Percentiles rank a stretch among this genome's conserved stretches.
phyloP scores from a whole-genome alignment of 1,140 invertebrate genomes.

The Tenebrio molitor region DNA sequence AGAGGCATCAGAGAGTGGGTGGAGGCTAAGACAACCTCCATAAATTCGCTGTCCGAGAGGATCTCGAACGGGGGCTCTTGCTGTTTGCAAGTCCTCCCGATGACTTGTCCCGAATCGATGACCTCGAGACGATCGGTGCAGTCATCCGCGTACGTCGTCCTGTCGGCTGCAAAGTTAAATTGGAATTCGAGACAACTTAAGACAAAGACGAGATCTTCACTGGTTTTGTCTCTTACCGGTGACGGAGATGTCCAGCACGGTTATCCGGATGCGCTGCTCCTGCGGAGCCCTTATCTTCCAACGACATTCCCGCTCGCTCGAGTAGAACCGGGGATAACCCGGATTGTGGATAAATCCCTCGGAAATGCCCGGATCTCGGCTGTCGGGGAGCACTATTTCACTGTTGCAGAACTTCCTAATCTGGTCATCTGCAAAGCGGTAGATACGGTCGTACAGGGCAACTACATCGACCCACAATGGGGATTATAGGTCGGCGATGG shows the following conservation, averaged over 20 bases:
- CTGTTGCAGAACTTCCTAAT: conserved; percentile 71
- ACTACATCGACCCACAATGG: no score
- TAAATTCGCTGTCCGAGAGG: conserved; percentile 54
- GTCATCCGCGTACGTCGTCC: conserved; percentile 39
- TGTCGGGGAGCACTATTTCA: conserved; percentile 65
- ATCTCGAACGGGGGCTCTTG: conserved; percentile 57
- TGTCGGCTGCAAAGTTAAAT: conserved; percentile 51
- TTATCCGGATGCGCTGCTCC: conserved; percentile 70
- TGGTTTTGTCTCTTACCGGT: conserved; percentile 65
- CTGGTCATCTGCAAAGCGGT: conserved; percentile 56
- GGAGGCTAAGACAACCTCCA: conserved; percentile 59
- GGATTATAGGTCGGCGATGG: no score
- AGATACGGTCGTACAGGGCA: no score
- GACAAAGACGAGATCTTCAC: background rate
- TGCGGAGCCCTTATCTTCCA: conserved; percentile 70
- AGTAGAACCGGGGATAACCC: conserved; percentile 75
- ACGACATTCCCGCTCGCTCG: conserved; percentile 69
- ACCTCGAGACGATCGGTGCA: conserved; percentile 61
- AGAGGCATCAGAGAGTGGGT: conserved; percentile 55
- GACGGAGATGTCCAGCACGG: conserved; percentile 72
- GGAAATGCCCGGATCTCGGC: conserved; percentile 60
- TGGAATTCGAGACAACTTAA: no score
- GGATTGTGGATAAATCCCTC: conserved; percentile 73
- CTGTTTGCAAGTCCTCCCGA: conserved; percentile 60
- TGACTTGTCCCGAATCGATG: conserved; percentile 56